Base-by-base conservation (phyloP, 2,113 vertebrate genomes). In the Engystomops pustulosus region DNA sequence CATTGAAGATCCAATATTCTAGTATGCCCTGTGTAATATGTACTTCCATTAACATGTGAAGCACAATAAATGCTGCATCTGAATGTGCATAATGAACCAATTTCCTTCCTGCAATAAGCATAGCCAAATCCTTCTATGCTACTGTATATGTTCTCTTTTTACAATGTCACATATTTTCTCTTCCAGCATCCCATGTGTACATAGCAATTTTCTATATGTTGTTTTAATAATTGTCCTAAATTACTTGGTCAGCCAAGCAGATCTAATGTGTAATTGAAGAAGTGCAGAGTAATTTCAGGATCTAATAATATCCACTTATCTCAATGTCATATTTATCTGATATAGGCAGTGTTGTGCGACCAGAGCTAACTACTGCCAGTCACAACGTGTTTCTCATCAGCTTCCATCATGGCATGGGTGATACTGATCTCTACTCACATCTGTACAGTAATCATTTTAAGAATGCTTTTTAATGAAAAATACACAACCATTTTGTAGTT, bases 201-300 rank as follows among this genome's bases (percentile, higher is more conserved):
- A 53, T 25, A 32, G 38, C 27, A 17, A 38, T 78, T 78, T 58
- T 45, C 62, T 69, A 68, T 51, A 49, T 69, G 79, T 81, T 80
- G 60, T 80, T 67, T 51, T 65, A 76, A 34, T 76, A 83, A 74
- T 65, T 23, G 34, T 65, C 14, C 70, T 76, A 65, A 75, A 75
- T 83, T 75, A 83, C 55, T 75, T 76, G 81, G 58, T 45, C 30
- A 83, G 53, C 58, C 55, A 75, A 76, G 81, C 81, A 76, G 27
- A 76, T 65, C 70, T 67, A 67, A 76, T 76, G 60, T 76, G 71
- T 83, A 83, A 83, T 83, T 83, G 71, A 83, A 83, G 81, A 65
- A 38, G 18, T 83, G 41, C 53, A 51, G 27, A 67, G 55, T 75
- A 83, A 83, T 83, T 83, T 83, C 44, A 65, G 53, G 6, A 51